Percentiles rank a stretch among this genome's conserved stretches.
These are phyloP conservation scores for Pseudorhombus dupliciocellatus DNA, from an alignment of 2,113 vertebrate genomes.

Conservation along the genomic window DNA sequence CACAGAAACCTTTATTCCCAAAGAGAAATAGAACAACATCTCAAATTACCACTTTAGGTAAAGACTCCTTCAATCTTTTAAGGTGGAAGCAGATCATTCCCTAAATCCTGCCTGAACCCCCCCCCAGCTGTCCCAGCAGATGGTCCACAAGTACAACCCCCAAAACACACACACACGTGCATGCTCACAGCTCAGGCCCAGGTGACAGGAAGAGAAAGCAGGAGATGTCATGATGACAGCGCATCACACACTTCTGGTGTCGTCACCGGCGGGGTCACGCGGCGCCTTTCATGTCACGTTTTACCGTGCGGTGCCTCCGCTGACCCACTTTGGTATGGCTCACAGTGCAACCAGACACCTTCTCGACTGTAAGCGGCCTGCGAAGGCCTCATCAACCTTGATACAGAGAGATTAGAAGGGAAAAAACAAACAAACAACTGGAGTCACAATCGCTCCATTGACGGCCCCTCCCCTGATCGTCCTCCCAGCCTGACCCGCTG, in stretches of 20 bases:
- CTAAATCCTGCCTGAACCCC: conserved; percentile 61
- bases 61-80: conserved; percentile 51
- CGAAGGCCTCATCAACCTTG: conserved; percentile 3
- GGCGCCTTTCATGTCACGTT: conserved; percentile 49
- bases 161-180: conserved; percentile 22
- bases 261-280: background rate
- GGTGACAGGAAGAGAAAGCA: conserved; percentile 57
- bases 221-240: conserved; percentile 41
- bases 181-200: conserved; percentile 43
- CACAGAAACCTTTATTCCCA: background rate
- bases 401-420: background rate
- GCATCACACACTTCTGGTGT: conserved; percentile 37
- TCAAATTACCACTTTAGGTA: conserved; percentile 49
- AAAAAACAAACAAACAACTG: background rate
- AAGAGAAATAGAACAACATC: conserved; percentile 13
- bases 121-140: conserved; percentile 78
- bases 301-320: conserved; percentile 21
- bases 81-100: conserved; percentile 48
- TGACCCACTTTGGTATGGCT: conserved; percentile 54
- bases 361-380: conserved; percentile 1
- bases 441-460: conserved; percentile 37
- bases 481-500: conserved; percentile 4
- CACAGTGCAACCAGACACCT: background rate
- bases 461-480: conserved; percentile 24
- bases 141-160: conserved; percentile 53